A percentile compares a stretch with the other conserved stretches of the same genome.
phyloP scores from a whole-genome alignment of 2,797 vertebrate species.

The Anguilla obscura region DNA sequence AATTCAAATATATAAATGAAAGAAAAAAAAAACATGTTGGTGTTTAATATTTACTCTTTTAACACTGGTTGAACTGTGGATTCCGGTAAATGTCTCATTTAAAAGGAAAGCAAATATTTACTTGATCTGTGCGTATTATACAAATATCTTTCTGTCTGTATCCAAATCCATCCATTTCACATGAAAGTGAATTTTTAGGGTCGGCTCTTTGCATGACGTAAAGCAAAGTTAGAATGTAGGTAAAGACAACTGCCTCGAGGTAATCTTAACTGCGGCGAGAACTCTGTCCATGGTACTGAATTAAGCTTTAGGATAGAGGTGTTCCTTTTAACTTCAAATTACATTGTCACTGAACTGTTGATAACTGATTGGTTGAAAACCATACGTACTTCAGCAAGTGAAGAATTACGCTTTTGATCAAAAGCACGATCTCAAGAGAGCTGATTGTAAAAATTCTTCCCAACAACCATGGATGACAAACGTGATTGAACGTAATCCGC shows the following conservation, averaged over 20 bases:
- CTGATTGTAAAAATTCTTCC: slow-evolving; percentile 47
- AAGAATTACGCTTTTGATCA: slow-evolving; percentile 55
- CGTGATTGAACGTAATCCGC: slow-evolving; percentile 34
- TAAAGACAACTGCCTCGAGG: not conserved
- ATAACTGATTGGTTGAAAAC: not conserved
- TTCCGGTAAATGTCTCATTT: too few relatives aligned
- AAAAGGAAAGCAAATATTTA: too few relatives aligned
- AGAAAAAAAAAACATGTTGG: too few relatives aligned
- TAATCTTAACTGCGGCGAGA: not conserved
- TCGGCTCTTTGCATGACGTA: not conserved
- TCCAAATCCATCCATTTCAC: not conserved
- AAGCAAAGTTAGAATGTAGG: not conserved
- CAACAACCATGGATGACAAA: not conserved
- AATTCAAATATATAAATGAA: too few relatives aligned
- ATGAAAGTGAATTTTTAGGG: not conserved
- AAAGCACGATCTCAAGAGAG: slow-evolving; percentile 50
- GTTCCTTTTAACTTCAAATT: not conserved
- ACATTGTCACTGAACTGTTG: not conserved
- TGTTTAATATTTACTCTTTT: too few relatives aligned
- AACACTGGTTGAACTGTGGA: too few relatives aligned
- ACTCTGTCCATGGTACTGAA: slow-evolving; percentile 37
- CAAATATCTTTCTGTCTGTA: too few relatives aligned
- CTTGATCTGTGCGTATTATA: too few relatives aligned
- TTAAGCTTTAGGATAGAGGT: not conserved
- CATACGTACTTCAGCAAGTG: not conserved